Conservation (phyloP, 1,140 invertebrate species). For the Drosophila teissieri region DNA sequence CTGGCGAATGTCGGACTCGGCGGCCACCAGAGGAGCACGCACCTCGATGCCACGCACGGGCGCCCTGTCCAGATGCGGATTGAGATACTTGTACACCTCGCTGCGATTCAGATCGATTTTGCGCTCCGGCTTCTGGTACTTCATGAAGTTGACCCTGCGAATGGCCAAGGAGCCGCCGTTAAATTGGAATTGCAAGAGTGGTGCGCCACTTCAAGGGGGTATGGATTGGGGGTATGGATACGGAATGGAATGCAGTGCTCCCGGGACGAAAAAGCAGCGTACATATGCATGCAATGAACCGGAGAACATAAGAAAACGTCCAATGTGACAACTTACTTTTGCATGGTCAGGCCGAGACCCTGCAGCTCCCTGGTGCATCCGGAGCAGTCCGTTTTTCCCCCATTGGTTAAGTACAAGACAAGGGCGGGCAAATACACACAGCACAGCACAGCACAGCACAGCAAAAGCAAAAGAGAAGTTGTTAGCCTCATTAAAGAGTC, state of each 20-base stretch:
- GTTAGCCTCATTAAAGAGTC: constrained; percentile 67
- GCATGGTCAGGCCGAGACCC: constrained; percentile 65
- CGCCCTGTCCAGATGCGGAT: constrained; percentile 89
- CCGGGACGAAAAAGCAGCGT: constrained; percentile 2
- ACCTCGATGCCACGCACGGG: constrained; percentile 88
- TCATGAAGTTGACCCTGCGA: constrained; percentile 91
- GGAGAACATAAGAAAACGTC: constrained; percentile 48
- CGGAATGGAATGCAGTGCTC: constrained; percentile 23
- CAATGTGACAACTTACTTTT: constrained; percentile 75
- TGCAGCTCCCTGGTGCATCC: constrained; percentile 63
- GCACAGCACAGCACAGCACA: neutral
- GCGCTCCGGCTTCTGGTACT: constrained; percentile 90
- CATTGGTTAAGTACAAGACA: constrained; percentile 73
- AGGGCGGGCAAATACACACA: constrained; percentile 57
- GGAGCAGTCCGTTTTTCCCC: constrained; percentile 28
- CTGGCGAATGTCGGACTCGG: constrained; percentile 87
- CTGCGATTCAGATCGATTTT: constrained; percentile 90
- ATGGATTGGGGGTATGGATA: neutral
- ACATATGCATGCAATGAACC: constrained; percentile 37
- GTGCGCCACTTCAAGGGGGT: neutral
- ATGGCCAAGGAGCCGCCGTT: constrained; percentile 24
- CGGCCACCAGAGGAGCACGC: constrained; percentile 87
- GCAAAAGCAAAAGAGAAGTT: constrained; percentile 50
- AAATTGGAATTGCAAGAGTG: constrained; percentile 34
- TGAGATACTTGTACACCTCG: constrained; percentile 89